Percentiles rank a stretch among this genome's conserved stretches.
Evolutionary conservation across 2,113 vertebrate genomes (phyloP).

Genomic region (Passer domesticus): DNA sequence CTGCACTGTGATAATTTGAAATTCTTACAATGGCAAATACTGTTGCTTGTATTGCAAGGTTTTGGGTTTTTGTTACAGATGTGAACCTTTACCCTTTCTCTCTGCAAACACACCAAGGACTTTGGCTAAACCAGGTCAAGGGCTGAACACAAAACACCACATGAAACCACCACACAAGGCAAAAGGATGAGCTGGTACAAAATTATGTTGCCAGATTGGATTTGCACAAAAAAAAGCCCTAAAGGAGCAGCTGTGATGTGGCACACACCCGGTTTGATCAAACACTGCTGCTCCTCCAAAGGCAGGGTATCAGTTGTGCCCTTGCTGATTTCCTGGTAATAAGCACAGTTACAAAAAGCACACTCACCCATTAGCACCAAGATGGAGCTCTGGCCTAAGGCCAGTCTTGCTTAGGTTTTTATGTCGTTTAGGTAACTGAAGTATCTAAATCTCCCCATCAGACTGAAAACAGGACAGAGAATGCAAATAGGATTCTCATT

Average conservation of each 20-base stretch:
- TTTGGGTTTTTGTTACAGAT: not conserved
- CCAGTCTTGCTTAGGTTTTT: not conserved
- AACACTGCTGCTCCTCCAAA: not conserved
- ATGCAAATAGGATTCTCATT: not conserved
- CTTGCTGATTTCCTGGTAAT: not conserved
- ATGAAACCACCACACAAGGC: not conserved
- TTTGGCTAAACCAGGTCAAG: not conserved
- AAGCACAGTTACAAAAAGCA: not conserved
- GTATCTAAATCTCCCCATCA: not conserved
- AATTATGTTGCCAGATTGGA: not conserved
- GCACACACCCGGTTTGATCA: not conserved
- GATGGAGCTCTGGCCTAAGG: not conserved
- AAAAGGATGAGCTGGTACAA: not conserved
- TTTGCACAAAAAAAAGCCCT: not conserved
- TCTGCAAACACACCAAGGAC: not conserved
- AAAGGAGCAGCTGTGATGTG: not conserved
- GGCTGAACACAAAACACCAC: not conserved
- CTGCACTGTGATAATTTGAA: not conserved
- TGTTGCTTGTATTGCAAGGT: not conserved
- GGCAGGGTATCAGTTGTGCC: fast-evolving
- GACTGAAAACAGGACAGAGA: not conserved
- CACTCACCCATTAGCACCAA: not conserved
- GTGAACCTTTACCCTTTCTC: not conserved
- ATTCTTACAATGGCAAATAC: not conserved
- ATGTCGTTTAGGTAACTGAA: not conserved